Conservation (phyloP, 2,888 invertebrate genomes). For the Phalangium opilio region DNA sequence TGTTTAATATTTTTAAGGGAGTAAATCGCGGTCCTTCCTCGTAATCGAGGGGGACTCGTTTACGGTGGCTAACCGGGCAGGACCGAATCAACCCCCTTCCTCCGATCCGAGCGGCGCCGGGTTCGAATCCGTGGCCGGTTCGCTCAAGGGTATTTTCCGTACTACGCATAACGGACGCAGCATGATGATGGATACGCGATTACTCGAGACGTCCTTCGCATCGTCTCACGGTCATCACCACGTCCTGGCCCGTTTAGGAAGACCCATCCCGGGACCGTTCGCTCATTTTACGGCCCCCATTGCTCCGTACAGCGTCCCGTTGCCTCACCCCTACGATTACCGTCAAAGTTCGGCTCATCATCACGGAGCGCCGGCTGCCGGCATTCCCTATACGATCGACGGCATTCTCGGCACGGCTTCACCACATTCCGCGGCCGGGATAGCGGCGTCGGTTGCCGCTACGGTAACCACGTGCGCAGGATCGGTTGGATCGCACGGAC, state of each 20-base stretch:
- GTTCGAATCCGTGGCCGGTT: too few relatives aligned
- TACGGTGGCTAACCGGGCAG: too few relatives aligned
- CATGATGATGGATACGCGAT: conserved; percentile 13
- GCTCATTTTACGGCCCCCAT: conserved; percentile 22
- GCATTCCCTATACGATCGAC: conserved; percentile 16
- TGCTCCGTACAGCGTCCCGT: conserved; percentile 19
- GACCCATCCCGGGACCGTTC: conserved; percentile 20
- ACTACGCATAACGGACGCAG: too few relatives aligned
- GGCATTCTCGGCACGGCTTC: conserved; percentile 17
- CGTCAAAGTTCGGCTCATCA: conserved; percentile 6
- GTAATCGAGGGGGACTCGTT: too few relatives aligned
- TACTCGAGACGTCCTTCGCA: conserved; percentile 14
- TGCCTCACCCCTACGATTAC: conserved; percentile 8
- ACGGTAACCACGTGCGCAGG: background rate
- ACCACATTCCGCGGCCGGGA: conserved; percentile 10
- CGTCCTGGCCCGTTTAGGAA: conserved; percentile 19
- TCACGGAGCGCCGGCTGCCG: conserved; percentile 13
- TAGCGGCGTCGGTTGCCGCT: conserved; percentile 5
- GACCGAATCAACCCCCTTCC: too few relatives aligned
- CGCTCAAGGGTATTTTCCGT: too few relatives aligned
- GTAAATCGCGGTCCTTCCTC: too few relatives aligned
- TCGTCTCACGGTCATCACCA: conserved; percentile 11
- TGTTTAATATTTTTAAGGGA: too few relatives aligned
- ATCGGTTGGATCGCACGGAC: background rate
- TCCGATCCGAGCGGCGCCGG: too few relatives aligned